phyloP scores from a whole-genome alignment of 2,797 vertebrate species.

The Rachycentron canadum region DNA sequence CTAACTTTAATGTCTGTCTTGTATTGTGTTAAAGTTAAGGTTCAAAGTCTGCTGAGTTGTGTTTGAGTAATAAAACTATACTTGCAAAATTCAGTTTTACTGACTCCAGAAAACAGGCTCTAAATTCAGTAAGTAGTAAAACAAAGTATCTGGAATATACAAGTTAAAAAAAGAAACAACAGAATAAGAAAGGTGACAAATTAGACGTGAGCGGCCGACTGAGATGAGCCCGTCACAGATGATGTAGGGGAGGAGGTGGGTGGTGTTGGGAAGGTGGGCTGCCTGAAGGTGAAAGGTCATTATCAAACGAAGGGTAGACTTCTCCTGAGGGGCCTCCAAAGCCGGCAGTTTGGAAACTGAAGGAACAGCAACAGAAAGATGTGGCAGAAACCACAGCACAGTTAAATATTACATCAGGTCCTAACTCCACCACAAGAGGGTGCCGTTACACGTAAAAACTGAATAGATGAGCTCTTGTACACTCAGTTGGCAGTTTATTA shows the following conservation, averaged over 20 bases:
- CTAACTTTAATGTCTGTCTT: slow-evolving; percentile 12
- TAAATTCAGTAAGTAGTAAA: neutral
- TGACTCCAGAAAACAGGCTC: slow-evolving; percentile 7
- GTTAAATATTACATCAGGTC: neutral
- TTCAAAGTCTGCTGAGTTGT: slow-evolving; percentile 1
- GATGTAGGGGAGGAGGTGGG: slow-evolving; percentile 51
- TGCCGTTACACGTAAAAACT: slow-evolving; percentile 1
- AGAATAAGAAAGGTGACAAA: neutral
- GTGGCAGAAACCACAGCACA: neutral
- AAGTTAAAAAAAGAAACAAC: neutral
- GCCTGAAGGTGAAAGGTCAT: slow-evolving; percentile 63
- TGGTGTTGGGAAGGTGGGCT: slow-evolving; percentile 55
- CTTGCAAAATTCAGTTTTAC: slow-evolving; percentile 17
- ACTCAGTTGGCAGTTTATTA: neutral
- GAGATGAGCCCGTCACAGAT: slow-evolving; percentile 25
- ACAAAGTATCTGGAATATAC: neutral
- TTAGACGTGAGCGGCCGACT: slow-evolving; percentile 1
- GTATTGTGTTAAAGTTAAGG: slow-evolving; percentile 13
- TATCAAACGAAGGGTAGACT: slow-evolving; percentile 65
- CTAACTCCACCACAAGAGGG: slow-evolving; percentile 45
- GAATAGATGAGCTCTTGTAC: neutral
- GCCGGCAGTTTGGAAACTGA: slow-evolving; percentile 35
- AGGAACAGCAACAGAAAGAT: neutral
- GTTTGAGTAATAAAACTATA: slow-evolving; percentile 42
- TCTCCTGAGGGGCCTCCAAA: slow-evolving; percentile 37